Evolutionary conservation across 92 coral and sea anemone genomes (phyloP), one percentile per base, ranked within the genome.

Genomic region (Nematostella vectensis): DNA sequence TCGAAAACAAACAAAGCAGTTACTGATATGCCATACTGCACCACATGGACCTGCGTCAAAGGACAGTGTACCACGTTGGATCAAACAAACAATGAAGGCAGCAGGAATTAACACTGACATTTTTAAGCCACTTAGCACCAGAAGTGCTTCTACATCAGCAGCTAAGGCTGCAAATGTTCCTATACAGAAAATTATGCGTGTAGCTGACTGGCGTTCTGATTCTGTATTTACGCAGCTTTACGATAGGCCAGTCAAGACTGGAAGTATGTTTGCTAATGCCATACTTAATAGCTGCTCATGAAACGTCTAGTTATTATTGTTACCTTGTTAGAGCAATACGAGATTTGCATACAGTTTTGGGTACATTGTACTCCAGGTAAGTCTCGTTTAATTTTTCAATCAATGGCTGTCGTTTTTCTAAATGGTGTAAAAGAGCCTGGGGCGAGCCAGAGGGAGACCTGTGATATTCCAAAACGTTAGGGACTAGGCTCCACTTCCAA

Each of bases 121-220:
- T 3, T 78, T 78, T 48, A 76, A 76, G 42, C 67, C 77, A 17
- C 83, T 70, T 47, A 64, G 70, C 40, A 78, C 74, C 20, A 58
- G 85, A 55, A 48, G 72, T 45, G 70, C 75, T 59, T 50, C 75
- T 58, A 65, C 75, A 2, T 71, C 75, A 23, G 69, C 66, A 29
- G 79, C 85, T 25, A 72, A 59, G 63, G 55, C 61, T 23, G 67
- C 69, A 44, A 55, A 53, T 57, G 67, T 67, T 17, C 86, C 67
- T 21, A 13, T 79, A 27, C 58, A 66, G 27, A 78, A 71, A 28
- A 72, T 79, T 23, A 31, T 72, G 64, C 25, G 40, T 25, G 61
- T 76, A 19, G 86, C 80, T 31, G 86, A 76, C 47, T 79, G 86
- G 87, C 27, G 79, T 22, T 44, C 74, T 29, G 38, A 37, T 54